Percentiles rank a stretch among this genome's conserved stretches.
Evolutionary conservation across 2,113 vertebrate genomes (phyloP).

Genomic region (Apus apus): DNA sequence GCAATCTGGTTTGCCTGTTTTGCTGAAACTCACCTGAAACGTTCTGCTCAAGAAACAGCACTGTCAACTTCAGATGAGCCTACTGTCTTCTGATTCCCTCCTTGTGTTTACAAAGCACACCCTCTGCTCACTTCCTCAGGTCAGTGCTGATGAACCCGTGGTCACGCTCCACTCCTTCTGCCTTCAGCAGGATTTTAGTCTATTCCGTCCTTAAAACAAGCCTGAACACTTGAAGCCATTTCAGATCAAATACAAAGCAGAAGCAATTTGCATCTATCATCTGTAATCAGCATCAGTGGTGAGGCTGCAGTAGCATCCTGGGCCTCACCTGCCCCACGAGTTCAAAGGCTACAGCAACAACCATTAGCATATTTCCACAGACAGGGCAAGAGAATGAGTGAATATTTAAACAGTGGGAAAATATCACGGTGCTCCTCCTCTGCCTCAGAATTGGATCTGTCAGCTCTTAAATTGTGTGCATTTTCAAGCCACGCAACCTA

Average conservation of each 20-base stretch:
- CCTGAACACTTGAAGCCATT: neutral
- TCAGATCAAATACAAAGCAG: slow-evolving; percentile 34
- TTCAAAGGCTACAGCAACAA: slow-evolving; percentile 39
- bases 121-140: neutral
- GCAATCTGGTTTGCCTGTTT: neutral
- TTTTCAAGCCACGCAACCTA: slow-evolving; percentile 67
- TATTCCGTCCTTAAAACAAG: neutral
- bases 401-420: slow-evolving; percentile 69
- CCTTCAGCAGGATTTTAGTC: neutral
- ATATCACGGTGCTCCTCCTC: slow-evolving; percentile 15
- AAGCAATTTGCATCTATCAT: slow-evolving; percentile 32
- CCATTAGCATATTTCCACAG: slow-evolving; percentile 35
- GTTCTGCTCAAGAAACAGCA: neutral
- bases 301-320: neutral
- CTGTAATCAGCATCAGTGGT: neutral
- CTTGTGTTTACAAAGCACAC: neutral
- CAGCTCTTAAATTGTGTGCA: slow-evolving; percentile 75
- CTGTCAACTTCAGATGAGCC: neutral
- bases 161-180: neutral
- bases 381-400: neutral
- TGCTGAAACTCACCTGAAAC: neutral
- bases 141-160: accelerated
- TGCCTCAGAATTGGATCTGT: slow-evolving; percentile 74
- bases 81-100: accelerated
- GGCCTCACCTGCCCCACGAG: neutral